Base-by-base conservation (phyloP, 2,797 vertebrate genomes). In the Diglossa cyanea region DNA sequence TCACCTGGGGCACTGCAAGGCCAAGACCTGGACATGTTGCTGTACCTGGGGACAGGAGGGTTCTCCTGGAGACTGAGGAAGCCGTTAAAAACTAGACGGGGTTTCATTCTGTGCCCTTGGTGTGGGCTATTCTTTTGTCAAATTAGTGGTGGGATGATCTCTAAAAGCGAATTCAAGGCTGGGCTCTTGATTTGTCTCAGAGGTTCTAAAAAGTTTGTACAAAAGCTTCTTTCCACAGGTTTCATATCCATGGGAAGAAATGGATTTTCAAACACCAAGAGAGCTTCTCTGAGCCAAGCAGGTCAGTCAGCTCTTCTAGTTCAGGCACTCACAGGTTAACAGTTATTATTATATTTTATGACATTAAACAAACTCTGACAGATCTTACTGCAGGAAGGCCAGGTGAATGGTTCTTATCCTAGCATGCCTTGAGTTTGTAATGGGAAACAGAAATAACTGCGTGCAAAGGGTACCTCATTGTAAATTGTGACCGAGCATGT, bases 21-120 rank as follows among this genome's bases (percentile, higher is more conserved):
- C 40, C 28, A 47, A 2, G 2, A 17, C 4, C 6, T 3, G 3
- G 30, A 33, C 24, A 25, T 0, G 1, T 14, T 54, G 8, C 8
- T n/a, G 19, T 40, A 39, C 5, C 11, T 28, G 17, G 6, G 13
- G 4, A 28, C 14, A 30, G 39, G 11, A 28, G 0, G 0, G 47
- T 74, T 30, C 17, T 75, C 28, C 15, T 0, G 1, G 26, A n/a
- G 23, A 18, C 6, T 53, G 42, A 77, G 51, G 19, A 11, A 75
- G 14, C 13, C 54, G 20, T 74, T 86, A 37, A 75, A 89, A 87
- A 53, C 35, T 28, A 26, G 19, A n/a, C 8, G 17, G 5, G 2
- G 11, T 68, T 95, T 91, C 10, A 37, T 60, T 83, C 3, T 0
- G 1, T 39, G 58, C 50, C 66, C 37, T 88, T 72, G 9, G 7